These are phyloP conservation scores for Eretmochelys imbricata DNA, from an alignment of 2,113 vertebrate genomes.

Conservation along the genomic window DNA sequence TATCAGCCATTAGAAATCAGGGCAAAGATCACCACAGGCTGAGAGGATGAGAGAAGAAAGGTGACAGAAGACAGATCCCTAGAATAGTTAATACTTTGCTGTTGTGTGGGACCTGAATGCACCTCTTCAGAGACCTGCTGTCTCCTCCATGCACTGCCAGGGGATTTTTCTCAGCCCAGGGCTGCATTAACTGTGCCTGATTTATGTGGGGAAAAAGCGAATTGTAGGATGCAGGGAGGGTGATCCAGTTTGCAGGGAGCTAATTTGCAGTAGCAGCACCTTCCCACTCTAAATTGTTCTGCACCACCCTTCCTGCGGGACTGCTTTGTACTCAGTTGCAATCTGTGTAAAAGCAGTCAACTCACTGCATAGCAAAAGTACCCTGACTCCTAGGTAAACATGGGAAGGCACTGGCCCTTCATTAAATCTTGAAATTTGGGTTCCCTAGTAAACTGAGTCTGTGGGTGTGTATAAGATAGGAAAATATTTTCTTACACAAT, in stretches of 20 bases:
- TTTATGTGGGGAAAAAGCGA: background rate
- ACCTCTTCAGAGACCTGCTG: slow-evolving; percentile 2
- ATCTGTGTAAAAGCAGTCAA: background rate
- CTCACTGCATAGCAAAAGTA: rapidly evolving
- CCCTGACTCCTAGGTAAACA: background rate
- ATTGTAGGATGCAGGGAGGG: background rate
- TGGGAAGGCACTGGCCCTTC: background rate
- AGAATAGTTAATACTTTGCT: too few relatives aligned
- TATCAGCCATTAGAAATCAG: background rate
- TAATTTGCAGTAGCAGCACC: background rate
- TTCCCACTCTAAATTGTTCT: background rate
- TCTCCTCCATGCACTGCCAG: background rate
- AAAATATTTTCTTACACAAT: background rate
- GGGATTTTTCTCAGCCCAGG: background rate
- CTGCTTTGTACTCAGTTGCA: background rate
- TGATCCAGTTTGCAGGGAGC: background rate
- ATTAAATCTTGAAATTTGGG: background rate
- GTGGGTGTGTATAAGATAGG: background rate
- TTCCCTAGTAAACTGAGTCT: background rate
- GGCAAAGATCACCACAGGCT: background rate
- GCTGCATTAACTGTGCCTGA: background rate
- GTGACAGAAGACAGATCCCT: background rate
- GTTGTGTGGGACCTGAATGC: too few relatives aligned
- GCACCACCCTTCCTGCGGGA: background rate
- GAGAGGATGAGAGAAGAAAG: background rate